Evolutionary conservation across 2,113 vertebrate species (phyloP).

Genomic region (Gasterosteus aculeatus): DNA sequence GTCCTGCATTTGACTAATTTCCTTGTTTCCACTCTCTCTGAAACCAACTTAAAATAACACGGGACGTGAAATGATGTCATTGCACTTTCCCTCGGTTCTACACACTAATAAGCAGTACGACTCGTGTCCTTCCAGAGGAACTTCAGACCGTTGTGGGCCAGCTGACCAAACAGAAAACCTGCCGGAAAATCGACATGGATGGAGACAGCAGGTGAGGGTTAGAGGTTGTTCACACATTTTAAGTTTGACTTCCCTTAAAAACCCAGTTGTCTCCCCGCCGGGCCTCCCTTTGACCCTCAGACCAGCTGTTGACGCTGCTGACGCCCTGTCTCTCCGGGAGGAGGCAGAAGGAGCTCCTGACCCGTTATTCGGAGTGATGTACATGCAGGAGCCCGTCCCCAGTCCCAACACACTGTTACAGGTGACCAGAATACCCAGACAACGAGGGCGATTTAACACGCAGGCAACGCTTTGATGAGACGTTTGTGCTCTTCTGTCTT

Average conservation of each 20-base stretch:
- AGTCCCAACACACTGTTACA: conserved; percentile 67
- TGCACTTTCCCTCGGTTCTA: background rate
- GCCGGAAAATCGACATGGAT: conserved; percentile 78
- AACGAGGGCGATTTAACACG: background rate
- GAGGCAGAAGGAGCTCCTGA: conserved; percentile 70
- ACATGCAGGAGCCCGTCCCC: conserved; percentile 38
- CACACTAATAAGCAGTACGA: background rate
- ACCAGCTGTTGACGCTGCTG: conserved; percentile 46
- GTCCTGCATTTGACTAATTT: background rate
- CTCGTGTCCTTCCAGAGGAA: conserved; percentile 79
- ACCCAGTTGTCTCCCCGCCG: background rate
- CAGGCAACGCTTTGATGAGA: background rate
- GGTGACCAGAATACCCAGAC: conserved; percentile 46
- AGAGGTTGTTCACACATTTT: background rate
- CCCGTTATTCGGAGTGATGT: conserved; percentile 77
- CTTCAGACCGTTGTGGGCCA: conserved; percentile 78
- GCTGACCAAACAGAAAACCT: conserved; percentile 64
- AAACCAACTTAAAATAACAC: background rate
- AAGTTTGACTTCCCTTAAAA: background rate
- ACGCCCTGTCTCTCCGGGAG: conserved; percentile 60
- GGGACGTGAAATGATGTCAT: background rate
- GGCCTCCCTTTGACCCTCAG: conserved; percentile 45
- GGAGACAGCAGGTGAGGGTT: conserved; percentile 64
- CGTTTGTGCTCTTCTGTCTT: conserved; percentile 9
- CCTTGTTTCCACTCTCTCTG: background rate